Conservation (phyloP, 2,888 invertebrate genomes). For the Drosophila kuntzei region DNA sequence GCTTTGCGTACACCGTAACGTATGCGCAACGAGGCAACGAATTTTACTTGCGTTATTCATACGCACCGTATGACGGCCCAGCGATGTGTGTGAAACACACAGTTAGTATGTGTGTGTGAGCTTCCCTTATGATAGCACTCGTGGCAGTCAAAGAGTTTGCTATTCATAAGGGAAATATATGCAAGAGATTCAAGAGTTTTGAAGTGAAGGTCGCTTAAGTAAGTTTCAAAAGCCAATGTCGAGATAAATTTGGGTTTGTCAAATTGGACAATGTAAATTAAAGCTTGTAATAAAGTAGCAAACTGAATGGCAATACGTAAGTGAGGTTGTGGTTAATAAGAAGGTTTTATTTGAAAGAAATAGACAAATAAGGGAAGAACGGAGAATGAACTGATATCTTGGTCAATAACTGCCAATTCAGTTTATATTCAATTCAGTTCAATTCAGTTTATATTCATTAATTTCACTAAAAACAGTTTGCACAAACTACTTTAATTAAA, state of each 20-base stretch:
- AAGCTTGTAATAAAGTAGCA: conserved; percentile 12
- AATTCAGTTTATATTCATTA: no score
- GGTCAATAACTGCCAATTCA: no score
- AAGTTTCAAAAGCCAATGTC: conserved; percentile 54
- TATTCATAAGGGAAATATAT: conserved; percentile 54
- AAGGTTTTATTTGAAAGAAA: no score
- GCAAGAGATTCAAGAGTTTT: conserved; percentile 55
- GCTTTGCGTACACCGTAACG: conserved; percentile 62
- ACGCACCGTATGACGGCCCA: conserved; percentile 53
- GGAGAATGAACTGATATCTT: no score
- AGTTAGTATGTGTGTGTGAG: conserved; percentile 5
- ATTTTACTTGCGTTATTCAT: conserved; percentile 68
- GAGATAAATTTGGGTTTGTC: conserved; percentile 31
- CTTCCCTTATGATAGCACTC: conserved; percentile 25
- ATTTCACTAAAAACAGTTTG: no score
- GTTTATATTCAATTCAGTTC: no score
- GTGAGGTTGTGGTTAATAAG: neutral
- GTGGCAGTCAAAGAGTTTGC: conserved; percentile 29
- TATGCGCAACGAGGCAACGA: conserved; percentile 68
- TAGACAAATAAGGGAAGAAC: no score
- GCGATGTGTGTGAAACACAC: neutral
- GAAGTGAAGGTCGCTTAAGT: conserved; percentile 71
- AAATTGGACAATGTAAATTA: conserved; percentile 17
- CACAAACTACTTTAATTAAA: no score
- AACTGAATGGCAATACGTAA: conserved; percentile 3